Evolutionary conservation across 2,113 vertebrate species (phyloP).

Genomic region (Cynopterus brachyotis): DNA sequence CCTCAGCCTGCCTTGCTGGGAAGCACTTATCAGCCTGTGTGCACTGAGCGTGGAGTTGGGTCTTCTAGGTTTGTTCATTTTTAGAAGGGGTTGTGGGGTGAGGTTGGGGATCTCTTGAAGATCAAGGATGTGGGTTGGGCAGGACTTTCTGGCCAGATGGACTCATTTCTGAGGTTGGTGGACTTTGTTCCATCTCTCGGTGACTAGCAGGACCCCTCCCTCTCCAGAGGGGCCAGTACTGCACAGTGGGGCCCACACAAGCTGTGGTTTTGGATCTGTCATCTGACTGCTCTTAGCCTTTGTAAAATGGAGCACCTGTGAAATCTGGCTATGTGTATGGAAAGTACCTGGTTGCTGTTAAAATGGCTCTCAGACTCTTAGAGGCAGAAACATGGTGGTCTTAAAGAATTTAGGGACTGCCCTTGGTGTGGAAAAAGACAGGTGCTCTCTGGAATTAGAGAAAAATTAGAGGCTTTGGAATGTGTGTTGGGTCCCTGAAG

Average conservation of each 20-base stretch:
- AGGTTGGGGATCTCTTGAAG: neutral
- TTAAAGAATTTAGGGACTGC: neutral
- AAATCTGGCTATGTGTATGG: neutral
- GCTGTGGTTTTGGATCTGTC: neutral
- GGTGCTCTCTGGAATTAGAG: neutral
- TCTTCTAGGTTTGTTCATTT: neutral
- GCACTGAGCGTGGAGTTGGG: no score
- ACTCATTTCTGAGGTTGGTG: neutral
- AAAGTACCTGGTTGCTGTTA: neutral
- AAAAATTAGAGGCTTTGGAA: neutral
- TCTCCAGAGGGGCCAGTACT: neutral
- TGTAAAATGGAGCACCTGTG: neutral
- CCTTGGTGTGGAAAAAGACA: neutral
- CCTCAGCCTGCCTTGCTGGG: neutral
- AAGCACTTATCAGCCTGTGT: neutral
- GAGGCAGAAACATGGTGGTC: neutral
- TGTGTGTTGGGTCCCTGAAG: neutral
- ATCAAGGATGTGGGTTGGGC: neutral
- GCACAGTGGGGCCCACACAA: neutral
- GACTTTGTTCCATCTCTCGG: neutral
- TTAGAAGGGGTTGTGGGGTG: neutral
- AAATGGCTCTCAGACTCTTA: neutral
- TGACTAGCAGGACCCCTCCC: neutral
- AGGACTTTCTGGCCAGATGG: neutral
- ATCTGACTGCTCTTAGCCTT: neutral